Evolutionary conservation across 2,797 vertebrate genomes (phyloP).

Genomic region (Pseudochirops cupreus): DNA sequence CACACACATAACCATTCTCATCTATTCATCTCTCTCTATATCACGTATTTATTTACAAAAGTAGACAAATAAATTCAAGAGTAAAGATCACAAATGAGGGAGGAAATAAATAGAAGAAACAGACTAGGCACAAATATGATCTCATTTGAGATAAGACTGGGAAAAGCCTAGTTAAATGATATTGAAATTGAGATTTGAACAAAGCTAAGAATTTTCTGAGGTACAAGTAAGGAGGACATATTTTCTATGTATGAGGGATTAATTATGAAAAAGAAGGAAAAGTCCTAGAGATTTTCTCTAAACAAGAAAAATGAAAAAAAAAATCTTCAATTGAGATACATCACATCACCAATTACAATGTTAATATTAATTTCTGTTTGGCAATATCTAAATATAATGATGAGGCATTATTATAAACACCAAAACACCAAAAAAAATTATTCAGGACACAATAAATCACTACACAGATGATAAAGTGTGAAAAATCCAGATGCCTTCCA

Average conservation of each 20-base stretch:
- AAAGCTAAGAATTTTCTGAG: not conserved
- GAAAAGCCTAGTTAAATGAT: not conserved
- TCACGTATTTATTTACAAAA: not conserved
- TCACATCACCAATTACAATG: not conserved
- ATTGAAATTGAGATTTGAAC: not conserved
- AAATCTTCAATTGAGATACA: not conserved
- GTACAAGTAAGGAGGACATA: not conserved
- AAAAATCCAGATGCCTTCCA: not conserved
- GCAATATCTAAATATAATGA: not conserved
- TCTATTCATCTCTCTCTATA: not conserved
- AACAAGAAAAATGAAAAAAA: not conserved
- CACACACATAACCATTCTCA: not conserved
- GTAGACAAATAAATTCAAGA: not conserved
- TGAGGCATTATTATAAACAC: not conserved
- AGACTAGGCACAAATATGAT: not conserved
- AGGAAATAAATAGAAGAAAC: not conserved
- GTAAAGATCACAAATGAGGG: not conserved
- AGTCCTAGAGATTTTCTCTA: conserved; percentile 21
- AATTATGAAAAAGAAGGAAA: not conserved
- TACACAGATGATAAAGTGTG: not conserved
- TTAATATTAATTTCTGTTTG: not conserved
- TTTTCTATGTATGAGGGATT: not conserved
- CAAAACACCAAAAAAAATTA: not conserved
- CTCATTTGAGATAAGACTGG: not conserved
- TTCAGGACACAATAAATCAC: not conserved